Conservation (phyloP, 1,140 invertebrate genomes). For the Asbolus verrucosus region DNA sequence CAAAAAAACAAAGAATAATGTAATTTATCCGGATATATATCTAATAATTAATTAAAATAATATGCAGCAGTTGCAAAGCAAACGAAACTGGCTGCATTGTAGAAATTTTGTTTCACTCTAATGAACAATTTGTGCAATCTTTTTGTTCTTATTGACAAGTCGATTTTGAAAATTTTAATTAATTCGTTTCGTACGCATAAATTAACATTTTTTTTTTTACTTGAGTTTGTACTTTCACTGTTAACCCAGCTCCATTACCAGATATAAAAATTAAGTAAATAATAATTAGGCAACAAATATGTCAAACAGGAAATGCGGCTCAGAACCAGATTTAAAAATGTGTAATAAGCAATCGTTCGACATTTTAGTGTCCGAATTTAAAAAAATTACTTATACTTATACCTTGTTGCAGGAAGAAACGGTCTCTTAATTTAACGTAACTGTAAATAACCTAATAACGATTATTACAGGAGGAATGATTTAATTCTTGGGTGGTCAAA, state of each 20-base stretch:
- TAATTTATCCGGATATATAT: too few relatives aligned
- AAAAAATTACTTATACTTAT: too few relatives aligned
- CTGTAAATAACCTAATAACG: too few relatives aligned
- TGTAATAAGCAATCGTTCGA: not conserved
- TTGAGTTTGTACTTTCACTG: constrained; percentile 14
- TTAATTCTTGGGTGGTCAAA: constrained; percentile 1
- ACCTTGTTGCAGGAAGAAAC: too few relatives aligned
- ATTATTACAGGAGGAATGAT: too few relatives aligned
- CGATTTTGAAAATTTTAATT: constrained; percentile 20
- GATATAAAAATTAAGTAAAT: constrained; percentile 9
- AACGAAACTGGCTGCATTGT: too few relatives aligned
- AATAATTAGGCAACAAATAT: constrained; percentile 26
- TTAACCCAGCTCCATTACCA: not conserved
- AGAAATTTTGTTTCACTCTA: constrained; percentile 2
- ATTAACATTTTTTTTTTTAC: not conserved
- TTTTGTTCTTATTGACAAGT: constrained; percentile 4
- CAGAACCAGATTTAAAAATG: too few relatives aligned
- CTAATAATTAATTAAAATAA: too few relatives aligned
- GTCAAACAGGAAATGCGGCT: constrained; percentile 17
- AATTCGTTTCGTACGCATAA: constrained; percentile 3
- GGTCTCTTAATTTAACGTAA: too few relatives aligned
- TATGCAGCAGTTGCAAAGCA: too few relatives aligned
- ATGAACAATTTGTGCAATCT: constrained; percentile 12
- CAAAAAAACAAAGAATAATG: too few relatives aligned
- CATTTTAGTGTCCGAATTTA: too few relatives aligned